Conservation (phyloP, 2,797 vertebrate species). For the Alfaro cultratus region DNA sequence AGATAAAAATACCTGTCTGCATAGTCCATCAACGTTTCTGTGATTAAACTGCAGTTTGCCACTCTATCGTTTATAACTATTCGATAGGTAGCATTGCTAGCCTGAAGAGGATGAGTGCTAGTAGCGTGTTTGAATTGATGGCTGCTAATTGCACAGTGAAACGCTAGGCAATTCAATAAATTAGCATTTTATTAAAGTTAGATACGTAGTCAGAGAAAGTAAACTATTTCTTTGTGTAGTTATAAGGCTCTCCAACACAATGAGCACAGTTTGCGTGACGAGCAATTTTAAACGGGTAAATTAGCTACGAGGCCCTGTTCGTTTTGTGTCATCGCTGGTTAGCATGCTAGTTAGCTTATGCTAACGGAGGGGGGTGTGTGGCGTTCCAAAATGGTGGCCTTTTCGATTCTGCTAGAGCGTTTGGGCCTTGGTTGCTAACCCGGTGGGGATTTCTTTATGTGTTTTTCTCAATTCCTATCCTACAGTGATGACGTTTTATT, state of each 20-base stretch:
- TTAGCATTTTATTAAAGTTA: not conserved
- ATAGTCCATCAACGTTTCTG: not conserved
- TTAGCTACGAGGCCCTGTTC: conserved; percentile 45
- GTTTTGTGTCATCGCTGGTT: conserved; percentile 36
- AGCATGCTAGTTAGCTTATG: conserved; percentile 70
- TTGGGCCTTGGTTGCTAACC: conserved; percentile 47
- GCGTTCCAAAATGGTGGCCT: conserved; percentile 85
- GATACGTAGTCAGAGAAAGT: too few relatives aligned
- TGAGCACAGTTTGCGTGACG: conserved; percentile 9
- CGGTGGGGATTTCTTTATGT: not conserved
- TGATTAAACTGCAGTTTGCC: not conserved
- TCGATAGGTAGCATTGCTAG: conserved; percentile 6
- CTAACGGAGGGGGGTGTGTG: conserved; percentile 80
- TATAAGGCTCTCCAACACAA: not conserved
- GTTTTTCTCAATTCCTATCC: not conserved
- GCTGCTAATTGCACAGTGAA: not conserved
- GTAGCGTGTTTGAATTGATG: conserved; percentile 50
- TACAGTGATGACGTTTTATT: fast-evolving
- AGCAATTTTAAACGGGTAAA: conserved; percentile 39
- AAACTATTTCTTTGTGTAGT: not conserved
- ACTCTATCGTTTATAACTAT: not conserved
- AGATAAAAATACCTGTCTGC: not conserved
- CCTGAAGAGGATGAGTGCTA: conserved; percentile 27
- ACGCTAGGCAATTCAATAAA: not conserved
- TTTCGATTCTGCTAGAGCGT: conserved; percentile 48